Evolutionary conservation across 2,113 vertebrate genomes (phyloP).

Genomic region (Sterna hirundo): DNA sequence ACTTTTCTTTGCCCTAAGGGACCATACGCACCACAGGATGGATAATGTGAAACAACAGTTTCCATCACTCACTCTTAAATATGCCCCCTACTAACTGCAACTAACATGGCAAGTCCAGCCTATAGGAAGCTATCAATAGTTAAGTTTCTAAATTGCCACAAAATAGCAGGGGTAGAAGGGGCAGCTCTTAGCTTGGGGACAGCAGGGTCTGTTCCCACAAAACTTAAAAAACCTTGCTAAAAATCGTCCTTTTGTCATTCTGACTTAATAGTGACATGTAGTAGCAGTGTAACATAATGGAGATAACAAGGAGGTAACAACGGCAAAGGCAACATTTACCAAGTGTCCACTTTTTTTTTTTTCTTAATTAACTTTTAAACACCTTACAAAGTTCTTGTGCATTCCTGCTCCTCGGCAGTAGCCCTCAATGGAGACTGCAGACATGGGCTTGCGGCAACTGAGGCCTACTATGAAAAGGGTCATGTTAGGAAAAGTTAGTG

Average conservation of each 20-base stretch:
- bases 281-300: neutral
- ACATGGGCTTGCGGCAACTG: neutral
- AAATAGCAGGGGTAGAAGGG: neutral
- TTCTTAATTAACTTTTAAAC: neutral
- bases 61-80: neutral
- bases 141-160: neutral
- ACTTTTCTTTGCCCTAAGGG: slow-evolving; percentile 1
- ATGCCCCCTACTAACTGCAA: neutral
- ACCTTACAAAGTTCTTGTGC: neutral
- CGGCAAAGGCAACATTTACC: neutral
- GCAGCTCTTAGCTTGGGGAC: neutral
- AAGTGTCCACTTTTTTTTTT: neutral
- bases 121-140: neutral
- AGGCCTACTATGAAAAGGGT: neutral
- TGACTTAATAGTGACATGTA: neutral
- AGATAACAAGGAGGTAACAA: neutral
- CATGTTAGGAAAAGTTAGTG: neutral
- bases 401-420: neutral
- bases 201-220: neutral
- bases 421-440: neutral
- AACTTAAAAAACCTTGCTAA: neutral
- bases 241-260: slow-evolving; percentile 1
- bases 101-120: neutral
- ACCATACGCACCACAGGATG: neutral
- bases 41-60: neutral